A percentile compares a stretch with the other conserved stretches of the same genome.
Conservation (phyloP, 2,797 vertebrate genomes). For the Spinibarbus caldwelli region DNA sequence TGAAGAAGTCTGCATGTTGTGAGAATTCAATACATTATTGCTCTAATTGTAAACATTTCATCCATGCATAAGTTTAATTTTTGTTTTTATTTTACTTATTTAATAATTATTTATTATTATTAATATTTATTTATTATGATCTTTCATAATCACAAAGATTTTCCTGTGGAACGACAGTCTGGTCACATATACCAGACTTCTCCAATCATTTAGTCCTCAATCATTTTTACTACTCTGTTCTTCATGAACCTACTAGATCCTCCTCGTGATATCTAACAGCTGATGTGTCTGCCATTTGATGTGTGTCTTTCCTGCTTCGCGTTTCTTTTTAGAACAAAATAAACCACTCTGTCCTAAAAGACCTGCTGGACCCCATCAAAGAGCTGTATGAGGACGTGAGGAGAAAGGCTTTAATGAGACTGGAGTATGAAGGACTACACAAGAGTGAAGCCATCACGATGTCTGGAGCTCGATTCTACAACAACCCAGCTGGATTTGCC, state of each 20-base stretch:
- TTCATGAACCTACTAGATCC: background rate
- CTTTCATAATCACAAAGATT: too few relatives aligned
- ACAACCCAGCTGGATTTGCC: conserved; percentile 97
- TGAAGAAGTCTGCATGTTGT: too few relatives aligned
- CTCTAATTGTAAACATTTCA: too few relatives aligned
- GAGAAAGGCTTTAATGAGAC: conserved; percentile 96
- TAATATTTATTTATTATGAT: background rate
- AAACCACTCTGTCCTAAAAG: conserved; percentile 96
- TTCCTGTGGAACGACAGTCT: too few relatives aligned
- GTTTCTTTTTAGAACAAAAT: conserved; percentile 91
- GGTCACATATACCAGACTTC: background rate
- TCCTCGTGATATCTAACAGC: background rate
- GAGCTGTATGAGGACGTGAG: conserved; percentile 98
- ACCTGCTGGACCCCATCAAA: conserved; percentile 97
- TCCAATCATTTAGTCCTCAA: background rate
- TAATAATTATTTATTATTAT: too few relatives aligned
- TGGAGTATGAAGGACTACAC: conserved; percentile 97
- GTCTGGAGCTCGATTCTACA: conserved; percentile 96
- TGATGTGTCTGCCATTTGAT: background rate
- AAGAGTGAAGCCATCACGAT: conserved; percentile 99
- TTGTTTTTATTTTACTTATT: too few relatives aligned
- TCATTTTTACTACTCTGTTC: background rate
- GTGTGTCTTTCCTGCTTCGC: background rate
- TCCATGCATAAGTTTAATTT: too few relatives aligned
- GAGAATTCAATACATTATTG: too few relatives aligned